These are phyloP conservation scores for Sakesphorus luctuosus DNA, from an alignment of 2,113 vertebrate species.

Conservation along the genomic window DNA sequence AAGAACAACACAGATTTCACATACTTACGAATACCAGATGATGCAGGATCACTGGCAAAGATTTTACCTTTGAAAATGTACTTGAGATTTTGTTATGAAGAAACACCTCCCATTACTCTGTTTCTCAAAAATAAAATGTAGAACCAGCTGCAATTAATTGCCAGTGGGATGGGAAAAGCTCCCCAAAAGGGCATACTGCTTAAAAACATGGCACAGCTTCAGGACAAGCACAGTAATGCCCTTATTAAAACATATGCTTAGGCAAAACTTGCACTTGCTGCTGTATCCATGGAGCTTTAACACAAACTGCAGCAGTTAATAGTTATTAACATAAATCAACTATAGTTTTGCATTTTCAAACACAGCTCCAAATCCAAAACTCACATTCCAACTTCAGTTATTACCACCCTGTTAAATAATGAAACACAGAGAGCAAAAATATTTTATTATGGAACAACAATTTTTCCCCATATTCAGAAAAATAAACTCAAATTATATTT, in stretches of 20 bases:
- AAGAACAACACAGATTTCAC: background rate
- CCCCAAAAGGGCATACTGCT: background rate
- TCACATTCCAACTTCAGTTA: background rate
- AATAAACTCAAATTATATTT: background rate
- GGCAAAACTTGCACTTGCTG: background rate
- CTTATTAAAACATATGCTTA: background rate
- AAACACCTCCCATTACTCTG: background rate
- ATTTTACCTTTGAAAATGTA: background rate
- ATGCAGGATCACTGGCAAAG: background rate
- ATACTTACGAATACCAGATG: rapidly evolving
- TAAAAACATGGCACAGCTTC: background rate
- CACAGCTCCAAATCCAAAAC: background rate
- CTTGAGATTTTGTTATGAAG: background rate
- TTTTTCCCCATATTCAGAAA: background rate
- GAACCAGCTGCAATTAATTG: background rate
- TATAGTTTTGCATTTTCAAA: background rate
- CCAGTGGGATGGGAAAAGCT: background rate
- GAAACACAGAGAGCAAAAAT: background rate
- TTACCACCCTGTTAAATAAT: background rate
- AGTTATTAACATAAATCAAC: background rate
- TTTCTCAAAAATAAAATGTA: background rate
- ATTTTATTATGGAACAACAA: background rate
- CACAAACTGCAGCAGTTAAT: background rate
- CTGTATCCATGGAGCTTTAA: background rate
- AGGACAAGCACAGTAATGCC: background rate